phyloP scores from a whole-genome alignment of 2,888 invertebrate species.

The Micoletzkya japonica region DNA sequence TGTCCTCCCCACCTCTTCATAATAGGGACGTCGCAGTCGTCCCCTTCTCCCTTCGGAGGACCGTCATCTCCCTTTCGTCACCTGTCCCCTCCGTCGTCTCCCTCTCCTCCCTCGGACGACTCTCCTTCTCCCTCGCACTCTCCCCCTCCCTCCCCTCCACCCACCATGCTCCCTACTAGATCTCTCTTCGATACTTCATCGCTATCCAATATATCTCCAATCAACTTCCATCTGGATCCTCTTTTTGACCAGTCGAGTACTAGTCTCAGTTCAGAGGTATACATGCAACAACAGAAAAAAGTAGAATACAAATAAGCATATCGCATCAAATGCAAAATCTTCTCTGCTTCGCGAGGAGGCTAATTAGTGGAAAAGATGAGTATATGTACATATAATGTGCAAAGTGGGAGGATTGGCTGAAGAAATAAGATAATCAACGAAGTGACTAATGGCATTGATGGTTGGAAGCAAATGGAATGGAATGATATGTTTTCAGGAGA shows the following conservation, averaged over 20 bases:
- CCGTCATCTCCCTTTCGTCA: slow-evolving; percentile 10
- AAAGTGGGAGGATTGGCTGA: too few relatives aligned
- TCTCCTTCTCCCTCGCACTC: background rate
- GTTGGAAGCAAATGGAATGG: background rate
- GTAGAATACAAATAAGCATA: too few relatives aligned
- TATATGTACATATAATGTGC: too few relatives aligned
- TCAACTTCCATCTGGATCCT: slow-evolving; percentile 22
- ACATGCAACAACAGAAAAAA: too few relatives aligned
- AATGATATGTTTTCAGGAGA: slow-evolving; percentile 73
- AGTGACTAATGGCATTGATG: background rate
- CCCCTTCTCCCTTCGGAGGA: background rate
- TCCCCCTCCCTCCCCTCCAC: slow-evolving; percentile 12
- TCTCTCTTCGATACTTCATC: slow-evolving; percentile 6
- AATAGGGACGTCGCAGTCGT: background rate
- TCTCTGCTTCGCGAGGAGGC: too few relatives aligned
- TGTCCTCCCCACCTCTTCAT: background rate
- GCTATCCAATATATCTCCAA: background rate
- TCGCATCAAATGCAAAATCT: too few relatives aligned
- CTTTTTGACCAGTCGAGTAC: slow-evolving; percentile 6
- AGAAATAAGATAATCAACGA: too few relatives aligned
- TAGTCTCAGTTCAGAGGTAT: too few relatives aligned
- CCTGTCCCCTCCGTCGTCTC: background rate
- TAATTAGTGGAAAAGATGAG: too few relatives aligned
- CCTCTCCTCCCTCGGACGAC: background rate
- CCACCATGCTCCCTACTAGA: slow-evolving; percentile 3